Base-by-base conservation (phyloP, 2,797 vertebrate genomes). In the Pseudochromis fuscus region DNA sequence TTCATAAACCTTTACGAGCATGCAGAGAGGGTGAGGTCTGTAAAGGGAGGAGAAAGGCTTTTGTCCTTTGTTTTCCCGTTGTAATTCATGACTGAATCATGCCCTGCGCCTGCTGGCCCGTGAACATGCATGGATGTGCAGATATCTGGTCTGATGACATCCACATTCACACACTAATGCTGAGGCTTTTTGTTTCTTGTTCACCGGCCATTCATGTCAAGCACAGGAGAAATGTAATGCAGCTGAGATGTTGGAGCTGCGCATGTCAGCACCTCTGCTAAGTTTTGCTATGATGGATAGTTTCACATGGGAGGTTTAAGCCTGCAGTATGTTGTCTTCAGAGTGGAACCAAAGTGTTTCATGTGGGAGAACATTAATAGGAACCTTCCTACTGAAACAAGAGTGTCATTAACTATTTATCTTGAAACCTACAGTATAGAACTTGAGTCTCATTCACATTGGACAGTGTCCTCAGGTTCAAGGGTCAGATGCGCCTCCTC, bases 1-100 rank as follows among this genome's bases (percentile, higher is more conserved):
- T 35, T 77, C 62, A 74, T 38, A 21, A 48, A 52, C 18, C 27
- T 44, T 73, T 60, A 60, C 2, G 4, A 45, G 44, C 25, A 63
- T 7, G 45, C 7, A 48, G 24, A 12, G 10, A 23, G 55, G 66
- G 50, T 2, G 59, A 70, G 35, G 49, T 31, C 13, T 13, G 35
- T 30, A 19, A 62, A 49, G 48, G 57, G 72, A 23, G 52, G 49
- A 30, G 60, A 35, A 52, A 40, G 58, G 10, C 30, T 9, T 31
- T 24, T n/a, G 10, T 23, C 23, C 9, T 38, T 50, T 58, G 1
- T 37, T 13, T n/a, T 19, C 7, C 27, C 42, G 30, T 52, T 42
- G 12, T 46, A 1, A 42, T 37, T 4, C 4, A 56, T 13, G 21
- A 7, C 25, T 49, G 72, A 66, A 31, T 67, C 63, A 48, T 28